These are phyloP conservation scores for Macropodus opercularis DNA, from an alignment of 2,797 vertebrate species.

Conservation along the genomic window DNA sequence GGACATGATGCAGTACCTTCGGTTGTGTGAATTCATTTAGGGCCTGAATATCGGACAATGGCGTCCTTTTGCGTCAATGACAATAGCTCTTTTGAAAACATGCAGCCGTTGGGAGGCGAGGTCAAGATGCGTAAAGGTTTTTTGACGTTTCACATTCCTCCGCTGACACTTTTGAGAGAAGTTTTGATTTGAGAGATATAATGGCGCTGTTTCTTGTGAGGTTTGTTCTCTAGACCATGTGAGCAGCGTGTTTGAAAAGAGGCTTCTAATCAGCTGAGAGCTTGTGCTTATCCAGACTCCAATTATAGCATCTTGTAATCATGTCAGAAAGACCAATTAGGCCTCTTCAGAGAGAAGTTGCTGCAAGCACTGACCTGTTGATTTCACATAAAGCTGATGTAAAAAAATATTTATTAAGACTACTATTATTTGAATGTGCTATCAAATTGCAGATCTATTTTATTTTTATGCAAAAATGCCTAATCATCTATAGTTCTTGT, in stretches of 20 bases:
- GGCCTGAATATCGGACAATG: slow-evolving; percentile 61
- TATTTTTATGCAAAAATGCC: slow-evolving; percentile 3
- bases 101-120: slow-evolving; percentile 23
- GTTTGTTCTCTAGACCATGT: slow-evolving; percentile 11
- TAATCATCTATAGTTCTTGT: background rate
- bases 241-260: slow-evolving; percentile 29
- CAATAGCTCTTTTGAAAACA: slow-evolving; percentile 71
- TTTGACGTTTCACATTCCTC: slow-evolving; percentile 52
- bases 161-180: slow-evolving; percentile 12
- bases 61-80: slow-evolving; percentile 55
- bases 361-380: background rate
- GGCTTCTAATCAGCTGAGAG: slow-evolving; percentile 45
- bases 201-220: slow-evolving; percentile 19
- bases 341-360: slow-evolving; percentile 13
- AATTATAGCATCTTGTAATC: slow-evolving; percentile 35
- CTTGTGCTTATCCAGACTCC: slow-evolving; percentile 18
- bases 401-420: slow-evolving; percentile 8
- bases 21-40: slow-evolving; percentile 49
- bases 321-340: slow-evolving; percentile 32
- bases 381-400: slow-evolving; percentile 5
- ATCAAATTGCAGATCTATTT: background rate
- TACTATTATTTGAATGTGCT: slow-evolving; percentile 3
- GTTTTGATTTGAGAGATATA: slow-evolving; percentile 16
- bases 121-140: slow-evolving; percentile 55
- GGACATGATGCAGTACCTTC: slow-evolving; percentile 65